A percentile compares a stretch with the other conserved stretches of the same genome.
Conservation (phyloP, 2,113 vertebrate species). For the Ammospiza caudacuta region DNA sequence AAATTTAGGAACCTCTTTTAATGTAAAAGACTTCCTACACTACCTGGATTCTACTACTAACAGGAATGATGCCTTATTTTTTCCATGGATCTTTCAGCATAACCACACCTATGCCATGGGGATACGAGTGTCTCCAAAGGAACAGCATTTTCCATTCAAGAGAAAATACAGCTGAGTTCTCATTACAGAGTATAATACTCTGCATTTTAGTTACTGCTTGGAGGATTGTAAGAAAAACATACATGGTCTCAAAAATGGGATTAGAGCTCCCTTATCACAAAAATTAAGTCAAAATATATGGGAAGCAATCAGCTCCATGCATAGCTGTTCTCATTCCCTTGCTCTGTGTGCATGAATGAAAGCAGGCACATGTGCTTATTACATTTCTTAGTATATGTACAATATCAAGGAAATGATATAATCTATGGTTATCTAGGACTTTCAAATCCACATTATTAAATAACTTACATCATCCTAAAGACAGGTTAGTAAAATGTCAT, state of each 20-base stretch:
- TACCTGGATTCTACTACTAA: neutral
- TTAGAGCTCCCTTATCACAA: neutral
- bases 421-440: neutral
- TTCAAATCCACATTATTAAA: neutral
- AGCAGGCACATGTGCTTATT: neutral
- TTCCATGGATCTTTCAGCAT: neutral
- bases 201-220: neutral
- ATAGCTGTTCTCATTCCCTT: neutral
- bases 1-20: neutral
- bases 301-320: neutral
- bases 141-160: neutral
- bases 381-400: neutral
- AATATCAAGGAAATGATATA: neutral
- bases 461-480: neutral
- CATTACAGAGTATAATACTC: neutral
- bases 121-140: neutral
- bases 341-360: neutral
- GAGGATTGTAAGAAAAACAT: neutral
- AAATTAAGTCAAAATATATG: neutral
- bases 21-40: neutral
- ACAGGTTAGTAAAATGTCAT: neutral
- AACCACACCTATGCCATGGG: neutral
- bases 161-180: neutral
- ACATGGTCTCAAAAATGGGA: neutral
- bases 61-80: neutral